Conservation (phyloP, 2,888 invertebrate genomes). For the Tenthredo livida region DNA sequence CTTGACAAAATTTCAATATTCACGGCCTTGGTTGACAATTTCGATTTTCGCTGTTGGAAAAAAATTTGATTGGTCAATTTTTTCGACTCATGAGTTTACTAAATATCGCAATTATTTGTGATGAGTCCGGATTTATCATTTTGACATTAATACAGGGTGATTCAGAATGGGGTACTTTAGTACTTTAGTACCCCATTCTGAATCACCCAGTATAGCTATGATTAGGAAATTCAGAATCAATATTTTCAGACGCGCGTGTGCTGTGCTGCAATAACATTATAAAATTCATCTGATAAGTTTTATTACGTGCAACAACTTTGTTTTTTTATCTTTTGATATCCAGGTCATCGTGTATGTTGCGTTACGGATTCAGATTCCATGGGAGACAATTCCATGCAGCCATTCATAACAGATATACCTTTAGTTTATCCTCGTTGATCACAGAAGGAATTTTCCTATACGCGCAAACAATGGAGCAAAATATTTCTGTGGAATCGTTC, state of each 20-base stretch:
- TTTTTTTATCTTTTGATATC: background rate
- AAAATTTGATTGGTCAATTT: too few relatives aligned
- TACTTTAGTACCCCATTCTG: too few relatives aligned
- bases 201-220: too few relatives aligned
- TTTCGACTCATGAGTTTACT: background rate
- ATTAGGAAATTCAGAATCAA: background rate
- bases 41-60: background rate
- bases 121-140: background rate
- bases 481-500: slow-evolving; percentile 18
- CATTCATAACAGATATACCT: background rate
- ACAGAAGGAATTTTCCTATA: background rate
- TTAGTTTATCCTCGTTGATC: background rate
- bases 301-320: background rate
- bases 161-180: too few relatives aligned
- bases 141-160: too few relatives aligned
- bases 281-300: slow-evolving; percentile 6
- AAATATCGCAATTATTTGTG: background rate
- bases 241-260: background rate
- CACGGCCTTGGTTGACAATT: too few relatives aligned
- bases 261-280: background rate
- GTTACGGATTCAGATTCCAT: background rate
- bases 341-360: background rate
- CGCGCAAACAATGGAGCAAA: background rate
- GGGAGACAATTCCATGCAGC: background rate
- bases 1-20: too few relatives aligned